A percentile compares a stretch with the other conserved stretches of the same genome.
phyloP scores from a whole-genome alignment of 2,113 vertebrate genomes.

The Sinocyclocheilus maitianheensis region DNA sequence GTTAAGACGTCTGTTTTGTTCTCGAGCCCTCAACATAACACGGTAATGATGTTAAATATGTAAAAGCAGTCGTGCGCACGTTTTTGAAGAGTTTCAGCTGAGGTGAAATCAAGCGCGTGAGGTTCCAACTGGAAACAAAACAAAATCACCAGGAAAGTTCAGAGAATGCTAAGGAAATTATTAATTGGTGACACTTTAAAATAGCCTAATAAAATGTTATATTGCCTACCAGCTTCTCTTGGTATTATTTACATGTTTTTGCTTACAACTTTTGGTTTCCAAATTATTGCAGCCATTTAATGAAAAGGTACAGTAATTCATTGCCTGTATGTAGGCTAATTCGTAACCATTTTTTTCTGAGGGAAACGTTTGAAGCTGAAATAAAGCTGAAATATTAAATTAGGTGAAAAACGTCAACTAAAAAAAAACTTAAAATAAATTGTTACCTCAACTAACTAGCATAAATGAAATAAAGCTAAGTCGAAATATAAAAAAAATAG shows the following conservation, averaged over 20 bases:
- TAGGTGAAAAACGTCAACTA: neutral
- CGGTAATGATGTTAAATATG: neutral
- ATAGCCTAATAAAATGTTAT: neutral
- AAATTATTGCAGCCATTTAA: too few species aligned
- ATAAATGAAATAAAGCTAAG: too few species aligned
- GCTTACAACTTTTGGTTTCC: neutral
- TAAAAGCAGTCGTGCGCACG: neutral
- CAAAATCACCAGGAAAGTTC: too few species aligned
- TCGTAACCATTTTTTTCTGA: neutral
- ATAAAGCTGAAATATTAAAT: neutral
- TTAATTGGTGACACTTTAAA: neutral
- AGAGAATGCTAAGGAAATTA: neutral
- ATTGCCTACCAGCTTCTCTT: too few species aligned
- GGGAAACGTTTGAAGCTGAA: neutral
- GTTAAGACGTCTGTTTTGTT: neutral
- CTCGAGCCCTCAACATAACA: neutral
- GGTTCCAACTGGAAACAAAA: neutral
- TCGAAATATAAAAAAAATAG: neutral
- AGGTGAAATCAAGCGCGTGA: neutral
- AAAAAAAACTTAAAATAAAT: too few species aligned
- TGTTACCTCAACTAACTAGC: too few species aligned
- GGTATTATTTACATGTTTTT: neutral
- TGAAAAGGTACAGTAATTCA: too few species aligned
- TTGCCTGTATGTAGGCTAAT: too few species aligned
- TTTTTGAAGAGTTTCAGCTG: neutral